Percentiles rank a stretch among this genome's conserved stretches.
Conservation (phyloP, 2,888 invertebrate genomes). For the Amaurobius ferox region DNA sequence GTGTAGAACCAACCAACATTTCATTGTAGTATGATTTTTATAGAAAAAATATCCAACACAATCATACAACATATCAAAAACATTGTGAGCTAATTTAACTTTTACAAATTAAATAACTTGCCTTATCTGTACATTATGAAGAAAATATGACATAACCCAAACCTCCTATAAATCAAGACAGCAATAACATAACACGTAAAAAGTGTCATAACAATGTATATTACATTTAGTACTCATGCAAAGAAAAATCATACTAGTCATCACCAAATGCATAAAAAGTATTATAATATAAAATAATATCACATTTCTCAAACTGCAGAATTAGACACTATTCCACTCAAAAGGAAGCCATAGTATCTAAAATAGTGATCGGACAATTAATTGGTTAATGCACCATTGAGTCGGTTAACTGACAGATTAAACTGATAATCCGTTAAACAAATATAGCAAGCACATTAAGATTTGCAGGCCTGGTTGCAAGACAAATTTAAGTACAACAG, state of each 20-base stretch:
- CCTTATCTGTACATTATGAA: conserved; percentile 1
- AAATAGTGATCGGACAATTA: no score
- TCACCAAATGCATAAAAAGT: conserved; percentile 67
- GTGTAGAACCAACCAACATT: no score
- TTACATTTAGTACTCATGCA: conserved; percentile 49
- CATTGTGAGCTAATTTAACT: not conserved
- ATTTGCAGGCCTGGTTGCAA: no score
- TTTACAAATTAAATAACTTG: not conserved
- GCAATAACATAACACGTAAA: conserved; percentile 31
- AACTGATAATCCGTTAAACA: no score
- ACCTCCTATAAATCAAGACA: conserved; percentile 41
- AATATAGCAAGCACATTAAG: no score
- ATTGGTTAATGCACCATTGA: no score
- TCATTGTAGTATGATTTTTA: not conserved
- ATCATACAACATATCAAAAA: conserved; percentile 3
- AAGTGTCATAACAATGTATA: conserved; percentile 40
- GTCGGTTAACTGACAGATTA: no score
- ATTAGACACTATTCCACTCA: conserved; percentile 1
- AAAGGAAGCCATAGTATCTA: conserved; percentile 3
- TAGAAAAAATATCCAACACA: not conserved
- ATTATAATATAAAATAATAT: conserved; percentile 65
- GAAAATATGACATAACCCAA: conserved; percentile 41
- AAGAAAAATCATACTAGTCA: conserved; percentile 45
- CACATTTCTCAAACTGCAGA: conserved; percentile 52
- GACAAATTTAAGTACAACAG: no score